Base-by-base conservation (phyloP, 2,797 vertebrate genomes). In the Sebastes iracundus region DNA sequence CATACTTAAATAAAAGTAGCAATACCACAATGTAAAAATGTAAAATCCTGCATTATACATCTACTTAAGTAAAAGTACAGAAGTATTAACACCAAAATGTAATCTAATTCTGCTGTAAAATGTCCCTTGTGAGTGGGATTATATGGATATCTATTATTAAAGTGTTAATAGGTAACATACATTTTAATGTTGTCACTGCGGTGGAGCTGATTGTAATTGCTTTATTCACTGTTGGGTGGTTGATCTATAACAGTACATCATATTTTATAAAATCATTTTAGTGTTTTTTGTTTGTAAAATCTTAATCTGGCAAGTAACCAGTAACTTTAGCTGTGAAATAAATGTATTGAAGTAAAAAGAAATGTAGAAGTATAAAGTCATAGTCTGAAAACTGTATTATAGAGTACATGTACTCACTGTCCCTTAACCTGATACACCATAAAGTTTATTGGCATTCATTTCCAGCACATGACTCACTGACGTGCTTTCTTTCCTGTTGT, bases 401-500 rank as follows among this genome's bases (percentile, higher is more conserved):
- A 7, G 33, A 30, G 23, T 61, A 28, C 20, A 12, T 63, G 25
- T 16, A 18, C 35, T 49, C n/a, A n/a, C 13, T 35, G 22, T 25
- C 32, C 20, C 20, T 7, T 3, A 3, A 42, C 38, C 38, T 71
- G 25, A 13, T 69, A 38, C n/a, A 22, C 10, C 10, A 18, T 12
- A 4, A 38, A 32, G 58, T 62, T 52, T 28, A 30, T 38, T 35
- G 28, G 7, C 42, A 7, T 70, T 55, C 35, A 3, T 58, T 53
- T 52, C 13, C 72, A 66, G 35, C 71, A 55, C n/a, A 12, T 23
- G 69, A 85, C 4, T 20, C 5, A 55, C 49, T 79, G 75, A 82
- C 38, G 53, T 56, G 30, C 32, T 72, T 28, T 68, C 61, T 71
- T 85, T 78, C 75, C 77, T 84, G 63, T 49, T 78, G 67, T 80